phyloP scores from a whole-genome alignment of 2,888 invertebrate species.

The Ectobius pallidus region DNA sequence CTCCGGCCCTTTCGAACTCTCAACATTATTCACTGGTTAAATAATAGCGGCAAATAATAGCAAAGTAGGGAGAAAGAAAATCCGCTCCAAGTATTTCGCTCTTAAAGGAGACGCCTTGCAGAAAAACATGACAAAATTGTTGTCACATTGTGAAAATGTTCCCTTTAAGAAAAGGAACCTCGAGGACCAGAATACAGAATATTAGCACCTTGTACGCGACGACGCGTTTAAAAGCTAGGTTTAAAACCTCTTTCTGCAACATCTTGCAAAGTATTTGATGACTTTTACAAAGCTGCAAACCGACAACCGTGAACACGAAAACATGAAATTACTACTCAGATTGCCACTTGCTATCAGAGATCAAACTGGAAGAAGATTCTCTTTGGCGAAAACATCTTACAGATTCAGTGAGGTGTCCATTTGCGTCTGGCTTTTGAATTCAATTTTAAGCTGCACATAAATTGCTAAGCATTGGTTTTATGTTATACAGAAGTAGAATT shows the following conservation, averaged over 20 bases:
- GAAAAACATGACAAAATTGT: slow-evolving; percentile 27
- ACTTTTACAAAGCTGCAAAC: slow-evolving; percentile 10
- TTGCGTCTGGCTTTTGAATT: too few species aligned
- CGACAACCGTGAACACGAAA: slow-evolving; percentile 27
- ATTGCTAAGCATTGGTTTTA: too few species aligned
- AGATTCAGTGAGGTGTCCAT: too few species aligned
- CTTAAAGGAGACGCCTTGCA: slow-evolving; percentile 12
- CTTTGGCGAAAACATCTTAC: too few species aligned
- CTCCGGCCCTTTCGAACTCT: too few species aligned
- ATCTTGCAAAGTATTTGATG: slow-evolving; percentile 1
- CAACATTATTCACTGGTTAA: too few species aligned
- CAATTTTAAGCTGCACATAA: too few species aligned
- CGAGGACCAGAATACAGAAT: neutral
- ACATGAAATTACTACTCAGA: neutral
- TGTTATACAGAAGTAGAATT: too few species aligned
- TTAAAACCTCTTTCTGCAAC: neutral
- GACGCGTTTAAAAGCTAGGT: slow-evolving; percentile 6
- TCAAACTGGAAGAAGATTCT: neutral
- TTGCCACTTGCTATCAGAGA: neutral
- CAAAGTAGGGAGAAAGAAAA: too few species aligned
- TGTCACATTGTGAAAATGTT: slow-evolving; percentile 26
- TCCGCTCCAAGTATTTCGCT: too few species aligned
- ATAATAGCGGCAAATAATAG: too few species aligned
- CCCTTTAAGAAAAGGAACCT: slow-evolving; percentile 11
- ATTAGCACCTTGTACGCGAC: slow-evolving; percentile 11